A percentile compares a stretch with the other conserved stretches of the same genome.
phyloP scores from a whole-genome alignment of 1,140 invertebrate species.

The Ceratosolen fusciceps region DNA sequence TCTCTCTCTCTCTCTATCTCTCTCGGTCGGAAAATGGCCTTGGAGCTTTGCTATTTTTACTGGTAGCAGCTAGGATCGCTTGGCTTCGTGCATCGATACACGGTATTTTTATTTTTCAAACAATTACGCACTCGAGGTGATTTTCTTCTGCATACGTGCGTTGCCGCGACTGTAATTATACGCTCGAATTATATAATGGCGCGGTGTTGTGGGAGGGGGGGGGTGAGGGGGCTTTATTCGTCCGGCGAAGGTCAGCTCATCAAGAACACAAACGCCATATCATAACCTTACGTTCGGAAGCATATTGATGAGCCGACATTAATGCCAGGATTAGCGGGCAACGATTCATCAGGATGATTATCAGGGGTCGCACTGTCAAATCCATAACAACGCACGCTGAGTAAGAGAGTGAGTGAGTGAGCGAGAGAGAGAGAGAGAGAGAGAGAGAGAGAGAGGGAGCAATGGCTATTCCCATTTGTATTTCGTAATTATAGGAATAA shows the following conservation, averaged over 20 bases:
- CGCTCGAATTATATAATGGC: neutral
- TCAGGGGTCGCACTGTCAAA: conserved; percentile 32
- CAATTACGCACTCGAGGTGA: no score
- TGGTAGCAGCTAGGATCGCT: no score
- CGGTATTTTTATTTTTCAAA: no score
- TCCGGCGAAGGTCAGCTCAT: neutral
- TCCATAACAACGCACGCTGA: neutral
- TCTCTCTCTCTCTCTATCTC: no score
- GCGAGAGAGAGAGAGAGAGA: no score
- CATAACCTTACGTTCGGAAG: conserved; percentile 3
- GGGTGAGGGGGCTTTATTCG: neutral
- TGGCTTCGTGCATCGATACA: no score
- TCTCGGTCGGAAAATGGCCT: neutral
- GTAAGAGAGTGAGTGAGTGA: neutral
- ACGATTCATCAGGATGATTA: conserved; percentile 41
- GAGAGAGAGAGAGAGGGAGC: no score
- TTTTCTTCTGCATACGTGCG: no score
- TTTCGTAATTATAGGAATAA: neutral
- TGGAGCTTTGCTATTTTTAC: neutral
- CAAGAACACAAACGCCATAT: neutral
- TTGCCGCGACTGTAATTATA: neutral
- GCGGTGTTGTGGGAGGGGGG: no score
- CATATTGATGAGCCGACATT: conserved; percentile 38
- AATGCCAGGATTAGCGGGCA: conserved; percentile 39
- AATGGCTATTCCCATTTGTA: conserved; percentile 3